Percentiles rank a stretch among this genome's conserved stretches.
These are phyloP conservation scores for Isotomurus palustris DNA, from an alignment of 2,888 invertebrate species.

Conservation along the genomic window DNA sequence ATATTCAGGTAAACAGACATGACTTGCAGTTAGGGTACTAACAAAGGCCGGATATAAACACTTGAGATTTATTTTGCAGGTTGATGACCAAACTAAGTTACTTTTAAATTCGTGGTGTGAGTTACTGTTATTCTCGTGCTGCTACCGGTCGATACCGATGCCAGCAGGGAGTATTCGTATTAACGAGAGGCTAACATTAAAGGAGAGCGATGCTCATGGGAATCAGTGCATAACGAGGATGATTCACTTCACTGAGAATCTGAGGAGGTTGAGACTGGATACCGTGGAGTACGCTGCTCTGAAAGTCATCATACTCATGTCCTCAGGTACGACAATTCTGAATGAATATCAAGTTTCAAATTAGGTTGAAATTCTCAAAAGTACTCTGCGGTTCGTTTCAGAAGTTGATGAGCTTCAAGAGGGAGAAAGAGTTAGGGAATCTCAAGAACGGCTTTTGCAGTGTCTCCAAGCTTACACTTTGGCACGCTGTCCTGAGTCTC, in stretches of 20 bases:
- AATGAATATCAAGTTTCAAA: no score
- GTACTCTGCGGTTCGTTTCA: slow-evolving; percentile 29
- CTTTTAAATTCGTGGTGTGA: slow-evolving; percentile 98
- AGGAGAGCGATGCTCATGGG: slow-evolving; percentile 49
- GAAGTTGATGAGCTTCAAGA: slow-evolving; percentile 90
- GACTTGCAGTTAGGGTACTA: background rate
- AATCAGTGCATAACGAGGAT: slow-evolving; percentile 78
- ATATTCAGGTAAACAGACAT: slow-evolving; percentile 71
- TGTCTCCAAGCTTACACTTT: slow-evolving; percentile 88
- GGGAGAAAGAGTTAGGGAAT: slow-evolving; percentile 87
- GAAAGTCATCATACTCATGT: slow-evolving; percentile 87
- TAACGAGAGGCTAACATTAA: slow-evolving; percentile 45
- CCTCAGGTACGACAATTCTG: slow-evolving; percentile 84
- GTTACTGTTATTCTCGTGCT: slow-evolving; percentile 82
- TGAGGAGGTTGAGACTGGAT: slow-evolving; percentile 82
- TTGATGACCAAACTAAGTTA: slow-evolving; percentile 95
- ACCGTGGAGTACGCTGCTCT: slow-evolving; percentile 94
- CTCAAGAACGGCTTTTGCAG: slow-evolving; percentile 89
- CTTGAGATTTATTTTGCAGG: slow-evolving; percentile 56
- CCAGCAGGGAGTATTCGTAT: slow-evolving; percentile 45
- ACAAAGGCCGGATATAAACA: background rate
- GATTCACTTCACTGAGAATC: slow-evolving; percentile 89
- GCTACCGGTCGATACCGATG: slow-evolving; percentile 66
- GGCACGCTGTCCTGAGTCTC: slow-evolving; percentile 84
- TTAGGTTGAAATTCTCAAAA: background rate